Evolutionary conservation across 2,113 vertebrate genomes (phyloP).

Genomic region (Clarias magur): DNA sequence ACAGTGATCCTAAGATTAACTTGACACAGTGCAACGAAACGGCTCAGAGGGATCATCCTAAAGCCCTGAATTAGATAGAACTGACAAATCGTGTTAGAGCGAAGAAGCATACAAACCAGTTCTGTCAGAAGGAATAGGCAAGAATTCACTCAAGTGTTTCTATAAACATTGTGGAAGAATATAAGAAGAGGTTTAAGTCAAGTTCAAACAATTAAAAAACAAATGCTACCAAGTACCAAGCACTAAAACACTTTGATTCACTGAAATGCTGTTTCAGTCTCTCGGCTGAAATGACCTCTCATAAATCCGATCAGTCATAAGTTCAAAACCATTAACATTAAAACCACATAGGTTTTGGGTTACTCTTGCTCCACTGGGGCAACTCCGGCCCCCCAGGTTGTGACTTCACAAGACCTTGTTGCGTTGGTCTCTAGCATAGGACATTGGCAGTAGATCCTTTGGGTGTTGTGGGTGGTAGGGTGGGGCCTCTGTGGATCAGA

Average conservation of each 20-base stretch:
- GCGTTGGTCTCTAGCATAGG: no score
- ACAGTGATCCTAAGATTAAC: no score
- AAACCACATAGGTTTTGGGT: no score
- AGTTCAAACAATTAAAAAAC: not conserved
- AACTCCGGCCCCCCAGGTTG: no score
- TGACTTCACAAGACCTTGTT: no score
- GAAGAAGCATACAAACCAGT: not conserved
- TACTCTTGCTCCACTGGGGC: no score
- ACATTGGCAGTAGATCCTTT: no score
- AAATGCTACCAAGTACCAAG: not conserved
- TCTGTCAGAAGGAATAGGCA: not conserved
- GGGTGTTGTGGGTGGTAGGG: no score
- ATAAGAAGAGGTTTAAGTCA: not conserved
- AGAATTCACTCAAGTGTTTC: no score
- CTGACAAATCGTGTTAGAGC: not conserved
- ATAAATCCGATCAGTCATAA: not conserved
- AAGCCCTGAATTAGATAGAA: not conserved
- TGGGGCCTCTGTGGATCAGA: no score
- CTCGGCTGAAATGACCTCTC: not conserved
- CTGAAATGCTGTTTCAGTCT: not conserved
- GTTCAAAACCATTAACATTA: no score
- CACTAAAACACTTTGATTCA: not conserved
- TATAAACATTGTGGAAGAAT: not conserved
- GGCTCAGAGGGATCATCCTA: not conserved
- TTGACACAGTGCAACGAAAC: no score